Evolutionary conservation across 1,140 invertebrate genomes (phyloP), one percentile per base, ranked within the genome.

Genomic region (Telenomus remus): DNA sequence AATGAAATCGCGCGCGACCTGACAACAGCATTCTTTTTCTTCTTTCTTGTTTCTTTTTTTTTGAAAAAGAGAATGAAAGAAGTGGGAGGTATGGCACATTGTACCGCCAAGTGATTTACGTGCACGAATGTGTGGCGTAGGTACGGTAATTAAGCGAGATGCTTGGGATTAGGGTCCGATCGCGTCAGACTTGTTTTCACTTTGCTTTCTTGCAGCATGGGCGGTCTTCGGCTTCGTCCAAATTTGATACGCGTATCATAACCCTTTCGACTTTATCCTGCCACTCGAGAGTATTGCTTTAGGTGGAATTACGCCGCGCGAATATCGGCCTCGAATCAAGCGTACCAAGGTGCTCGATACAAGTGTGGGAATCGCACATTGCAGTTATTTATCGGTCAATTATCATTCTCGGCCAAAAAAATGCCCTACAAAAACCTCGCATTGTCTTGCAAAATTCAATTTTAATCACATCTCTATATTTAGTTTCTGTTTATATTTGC

Each of bases 241-340:
- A 84, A 85, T 85, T 85, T 85, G 83, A 85, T 82, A 85, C 82
- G 83, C 83, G 81, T 85, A 85, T 85, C 82, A 85, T 84, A 83
- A 85, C 79, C 81, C 82, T 83, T 79, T 80, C 73, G 73, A 81
- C 72, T 76, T 76, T 76, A 79, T 80, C 79, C 64, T 72, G 70
- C 49, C 76, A 69, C 47, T 60, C 51, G 49, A 50, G 59, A 44
- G 56, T 69, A 72, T 65, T 61, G 65, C 73, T 76, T 70, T 64
- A 63, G 64, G 57, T 75, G 51, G 61, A 51, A 65, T 65, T 60
- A 66, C 48, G 37, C 9, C 37, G n/a, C n/a, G 37, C 37, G 37
- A 59, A 42, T 54, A 72, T 64, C 47, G 50, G 51, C 16, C 3
- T 34, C 49, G 46, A 34, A 61, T 55, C n/a, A 61, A 61, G 51